A percentile compares a stretch with the other conserved stretches of the same genome.
Evolutionary conservation across 2,113 vertebrate genomes (phyloP).

Genomic region (Hystrix brachyura): DNA sequence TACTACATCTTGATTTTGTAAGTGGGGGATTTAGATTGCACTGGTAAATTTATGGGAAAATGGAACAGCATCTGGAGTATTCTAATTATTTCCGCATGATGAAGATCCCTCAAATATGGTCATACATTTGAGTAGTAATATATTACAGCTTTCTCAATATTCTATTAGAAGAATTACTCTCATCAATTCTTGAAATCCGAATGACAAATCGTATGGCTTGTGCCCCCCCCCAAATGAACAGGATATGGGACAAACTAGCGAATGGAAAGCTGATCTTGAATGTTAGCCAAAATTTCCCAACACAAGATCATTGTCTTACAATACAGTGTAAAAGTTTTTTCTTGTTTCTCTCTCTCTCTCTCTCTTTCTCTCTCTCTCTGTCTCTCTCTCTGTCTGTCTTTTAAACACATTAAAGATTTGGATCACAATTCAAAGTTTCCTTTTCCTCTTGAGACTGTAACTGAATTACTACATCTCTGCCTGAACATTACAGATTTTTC

Average conservation of each 20-base stretch:
- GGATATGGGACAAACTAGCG: neutral
- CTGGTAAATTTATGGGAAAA: constrained; percentile 8
- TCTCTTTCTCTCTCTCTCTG: no score
- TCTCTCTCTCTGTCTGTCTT: neutral
- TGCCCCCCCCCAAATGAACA: neutral
- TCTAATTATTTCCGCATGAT: neutral
- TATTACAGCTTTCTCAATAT: constrained; percentile 31
- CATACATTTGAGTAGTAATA: neutral
- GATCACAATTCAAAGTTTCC: neutral
- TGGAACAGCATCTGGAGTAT: constrained; percentile 1
- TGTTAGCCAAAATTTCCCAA: neutral
- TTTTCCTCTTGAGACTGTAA: constrained; percentile 59
- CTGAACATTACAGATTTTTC: neutral
- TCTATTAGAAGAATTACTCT: neutral
- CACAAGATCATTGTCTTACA: neutral
- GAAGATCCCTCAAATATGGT: neutral
- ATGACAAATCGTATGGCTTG: neutral
- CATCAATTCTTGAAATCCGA: neutral
- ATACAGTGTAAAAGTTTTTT: neutral
- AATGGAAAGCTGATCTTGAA: constrained; percentile 28
- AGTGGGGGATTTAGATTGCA: neutral
- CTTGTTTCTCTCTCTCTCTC: neutral
- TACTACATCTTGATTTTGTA: neutral
- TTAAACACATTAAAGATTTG: neutral
- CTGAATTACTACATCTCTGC: constrained; percentile 48